Base-by-base conservation (phyloP, 35 echinoderm and acorn worm species). In the Eucidaris tribuloides region DNA sequence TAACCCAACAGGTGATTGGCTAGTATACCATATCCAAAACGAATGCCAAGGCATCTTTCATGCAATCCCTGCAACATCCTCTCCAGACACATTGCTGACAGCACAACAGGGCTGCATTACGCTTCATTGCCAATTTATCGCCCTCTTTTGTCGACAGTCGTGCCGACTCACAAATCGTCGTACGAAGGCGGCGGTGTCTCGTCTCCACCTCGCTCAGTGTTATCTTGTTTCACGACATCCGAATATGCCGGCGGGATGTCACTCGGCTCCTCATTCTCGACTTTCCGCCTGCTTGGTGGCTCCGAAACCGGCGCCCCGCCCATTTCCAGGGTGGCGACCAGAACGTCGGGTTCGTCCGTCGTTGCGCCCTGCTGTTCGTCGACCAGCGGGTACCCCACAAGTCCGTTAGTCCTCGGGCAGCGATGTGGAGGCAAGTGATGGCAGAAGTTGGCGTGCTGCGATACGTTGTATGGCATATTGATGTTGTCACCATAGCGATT, bases 131-230 rank as follows among this genome's bases (percentile, higher is more conserved):
- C n/a, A n/a, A n/a, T n/a, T n/a, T n/a, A n/a, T n/a, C n/a, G n/a
- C n/a, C n/a, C n/a, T n/a, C n/a, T n/a, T n/a, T n/a, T n/a, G n/a
- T n/a, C n/a, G n/a, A n/a, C n/a, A n/a, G n/a, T n/a, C n/a, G n/a
- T n/a, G n/a, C n/a, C n/a, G n/a, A n/a, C n/a, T 64, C 59, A 57
- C 9, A 88, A 55, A 52, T 88, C 85, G 13, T 88, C 85, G 41
- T 88, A 88, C 17, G 85, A 78, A 6, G 85, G 85, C 28, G 85
- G 85, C 5, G 85, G 85, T 37, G 85, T 88, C 62, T 88, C 85
- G 33, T 63, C 45, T 17, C 85, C 85, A 6, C 62, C 58, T 4
- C 76, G 58, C 5, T 65, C 31, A 1, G 49, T 58, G 4, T 42
- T 35, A 20, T 65, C 59, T 6, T 76, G 42, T 19, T 77, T 77